Evolutionary conservation across 2,797 vertebrate genomes (phyloP), one percentile per base, ranked within the genome.

Genomic region (Furcifer pardalis): DNA sequence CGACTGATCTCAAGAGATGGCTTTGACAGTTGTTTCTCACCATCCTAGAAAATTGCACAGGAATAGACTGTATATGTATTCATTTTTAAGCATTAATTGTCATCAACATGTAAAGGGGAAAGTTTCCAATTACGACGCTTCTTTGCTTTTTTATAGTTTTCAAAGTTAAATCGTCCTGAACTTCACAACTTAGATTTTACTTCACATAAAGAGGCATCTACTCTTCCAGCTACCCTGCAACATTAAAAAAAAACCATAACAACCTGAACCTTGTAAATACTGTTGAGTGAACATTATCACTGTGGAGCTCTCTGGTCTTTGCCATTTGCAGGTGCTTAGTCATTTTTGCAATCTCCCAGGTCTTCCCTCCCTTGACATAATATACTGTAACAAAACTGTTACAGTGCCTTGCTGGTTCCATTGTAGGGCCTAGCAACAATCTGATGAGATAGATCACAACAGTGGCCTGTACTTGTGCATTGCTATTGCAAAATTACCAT

Each of bases 21-120:
- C 40, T 75, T 76, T 76, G 35, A 46, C 42, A 84, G 42, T 84
- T 83, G 84, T 89, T 93, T 90, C 88, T 86, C 68, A 78, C 84
- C 74, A 69, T 66, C 40, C 63, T 81, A 82, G 42, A 82, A 65
- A 89, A 89, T 82, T 84, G 81, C 42, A 79, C 60, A 78, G 63
- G 52, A 91, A 89, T 21, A 1, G 8, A 69, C 23, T 77, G 71
- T n/a, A 68, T 82, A 5, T 42, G 68, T 59, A 86, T 84, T 89
- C 68, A 69, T 74, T 83, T 89, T 87, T 60, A 81, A 84, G 82
- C 78, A 27, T 83, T 89, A 84, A 89, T 83, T 81, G 79, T 78
- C 80, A 78, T 83, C 37, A 62, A 44, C 66, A 65, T 37, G 32
- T 49, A 79, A 81, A 83, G 77, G 84, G 32, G 60, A 27, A 37